These are phyloP conservation scores for Orthosia gracilis DNA, from an alignment of 2,888 invertebrate genomes.

Conservation along the genomic window DNA sequence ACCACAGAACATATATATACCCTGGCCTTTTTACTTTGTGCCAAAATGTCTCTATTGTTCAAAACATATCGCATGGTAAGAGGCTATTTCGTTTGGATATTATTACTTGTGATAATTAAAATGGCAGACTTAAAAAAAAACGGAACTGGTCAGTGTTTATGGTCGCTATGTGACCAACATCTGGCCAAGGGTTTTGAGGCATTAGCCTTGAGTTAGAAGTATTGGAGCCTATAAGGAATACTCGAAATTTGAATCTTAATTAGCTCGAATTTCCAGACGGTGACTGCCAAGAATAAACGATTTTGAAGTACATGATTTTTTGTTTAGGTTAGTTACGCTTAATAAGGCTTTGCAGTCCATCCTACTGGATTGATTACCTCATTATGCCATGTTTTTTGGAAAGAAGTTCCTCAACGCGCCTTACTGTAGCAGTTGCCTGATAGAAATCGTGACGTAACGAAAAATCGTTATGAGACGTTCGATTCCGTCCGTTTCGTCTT, in stretches of 20 bases:
- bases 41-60: slow-evolving; percentile 22
- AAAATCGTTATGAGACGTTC: too few relatives aligned
- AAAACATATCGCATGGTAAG: slow-evolving; percentile 1
- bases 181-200: slow-evolving; percentile 16
- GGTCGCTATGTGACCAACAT: slow-evolving; percentile 20
- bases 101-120: slow-evolving; percentile 15
- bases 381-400: too few relatives aligned
- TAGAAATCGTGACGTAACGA: too few relatives aligned
- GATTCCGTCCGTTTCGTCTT: too few relatives aligned
- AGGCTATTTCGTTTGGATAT: too few relatives aligned
- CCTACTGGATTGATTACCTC: slow-evolving; percentile 48
- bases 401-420: too few relatives aligned
- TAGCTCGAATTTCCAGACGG: slow-evolving; percentile 2
- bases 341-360: slow-evolving; percentile 16
- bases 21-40: neutral
- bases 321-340: slow-evolving; percentile 17
- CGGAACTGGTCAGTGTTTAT: slow-evolving; percentile 9
- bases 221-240: neutral
- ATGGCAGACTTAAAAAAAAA: slow-evolving; percentile 3
- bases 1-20: neutral
- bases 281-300: slow-evolving; percentile 1
- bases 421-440: too few relatives aligned
- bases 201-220: neutral
- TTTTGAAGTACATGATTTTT: neutral
- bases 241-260: slow-evolving; percentile 22